These are phyloP conservation scores for Bambusicola thoracicus DNA, from an alignment of 2,113 vertebrate species.

Conservation along the genomic window DNA sequence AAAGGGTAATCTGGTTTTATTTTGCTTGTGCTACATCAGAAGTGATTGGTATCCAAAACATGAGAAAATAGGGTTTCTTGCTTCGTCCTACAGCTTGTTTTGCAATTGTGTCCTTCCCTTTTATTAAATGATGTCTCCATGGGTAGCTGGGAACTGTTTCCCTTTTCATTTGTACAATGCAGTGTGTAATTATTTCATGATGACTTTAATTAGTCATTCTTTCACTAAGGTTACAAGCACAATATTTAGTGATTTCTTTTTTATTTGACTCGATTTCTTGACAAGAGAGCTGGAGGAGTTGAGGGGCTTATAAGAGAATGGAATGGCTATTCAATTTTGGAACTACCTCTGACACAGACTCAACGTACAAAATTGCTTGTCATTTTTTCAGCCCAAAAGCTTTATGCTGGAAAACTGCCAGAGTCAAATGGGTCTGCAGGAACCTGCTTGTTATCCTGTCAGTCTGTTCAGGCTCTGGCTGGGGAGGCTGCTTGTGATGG, in stretches of 20 bases:
- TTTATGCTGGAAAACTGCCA: neutral
- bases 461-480: neutral
- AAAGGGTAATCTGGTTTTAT: constrained; percentile 34
- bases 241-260: neutral
- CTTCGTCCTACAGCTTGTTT: neutral
- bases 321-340: neutral
- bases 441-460: neutral
- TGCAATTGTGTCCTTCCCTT: neutral
- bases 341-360: neutral
- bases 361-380: neutral
- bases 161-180: neutral
- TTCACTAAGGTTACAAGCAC: neutral
- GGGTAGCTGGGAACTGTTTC: neutral
- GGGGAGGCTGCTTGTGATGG: neutral
- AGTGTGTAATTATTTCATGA: constrained; percentile 9
- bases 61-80: constrained; percentile 31
- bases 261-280: neutral
- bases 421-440: neutral
- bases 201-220: constrained; percentile 20
- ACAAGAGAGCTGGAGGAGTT: neutral
- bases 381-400: neutral
- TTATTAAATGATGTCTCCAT: neutral
- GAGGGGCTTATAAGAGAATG: neutral
- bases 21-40: constrained; percentile 1
- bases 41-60: constrained; percentile 24